Percentiles rank a stretch among this genome's conserved stretches.
These are phyloP conservation scores for Rhyacichthys aspro DNA, from an alignment of 2,797 vertebrate genomes.

Conservation along the genomic window DNA sequence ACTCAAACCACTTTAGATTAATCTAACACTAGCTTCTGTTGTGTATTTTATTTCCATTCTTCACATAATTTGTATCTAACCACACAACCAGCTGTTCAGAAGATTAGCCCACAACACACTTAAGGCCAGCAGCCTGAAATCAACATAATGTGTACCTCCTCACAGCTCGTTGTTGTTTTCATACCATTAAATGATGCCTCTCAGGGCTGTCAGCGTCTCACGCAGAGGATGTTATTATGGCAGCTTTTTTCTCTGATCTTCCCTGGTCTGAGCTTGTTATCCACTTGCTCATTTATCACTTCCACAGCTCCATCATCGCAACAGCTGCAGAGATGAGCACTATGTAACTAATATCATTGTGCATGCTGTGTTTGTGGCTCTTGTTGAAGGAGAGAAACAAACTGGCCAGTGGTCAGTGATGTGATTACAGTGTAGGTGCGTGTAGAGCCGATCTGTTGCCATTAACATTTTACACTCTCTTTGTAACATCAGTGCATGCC, in stretches of 20 bases:
- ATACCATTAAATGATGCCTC: conserved; percentile 65
- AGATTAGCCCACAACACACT: conserved; percentile 18
- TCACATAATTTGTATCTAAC: conserved; percentile 9
- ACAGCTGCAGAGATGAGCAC: conserved; percentile 11
- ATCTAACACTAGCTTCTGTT: background rate
- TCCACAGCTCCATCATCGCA: conserved; percentile 42
- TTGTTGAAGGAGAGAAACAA: conserved; percentile 29
- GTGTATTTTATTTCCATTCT: conserved; percentile 1
- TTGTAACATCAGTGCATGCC: conserved; percentile 47
- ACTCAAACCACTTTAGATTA: background rate
- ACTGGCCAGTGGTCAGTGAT: conserved; percentile 38
- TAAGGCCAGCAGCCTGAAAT: conserved; percentile 22
- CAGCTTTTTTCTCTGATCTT: conserved; percentile 55
- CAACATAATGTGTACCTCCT: conserved; percentile 25
- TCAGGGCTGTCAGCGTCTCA: conserved; percentile 50
- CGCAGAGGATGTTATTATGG: conserved; percentile 52
- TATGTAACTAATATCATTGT: conserved; percentile 14
- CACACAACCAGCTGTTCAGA: conserved; percentile 16
- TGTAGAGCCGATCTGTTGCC: conserved; percentile 53
- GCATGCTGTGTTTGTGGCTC: conserved; percentile 8
- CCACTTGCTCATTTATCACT: conserved; percentile 49
- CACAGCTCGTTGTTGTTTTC: conserved; percentile 52
- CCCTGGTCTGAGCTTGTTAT: conserved; percentile 56
- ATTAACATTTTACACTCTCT: conserved; percentile 64
- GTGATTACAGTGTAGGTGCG: conserved; percentile 54